A percentile compares a stretch with the other conserved stretches of the same genome.
phyloP scores from a whole-genome alignment of 2,113 vertebrate species.

The Epinephelus cyanopodus region DNA sequence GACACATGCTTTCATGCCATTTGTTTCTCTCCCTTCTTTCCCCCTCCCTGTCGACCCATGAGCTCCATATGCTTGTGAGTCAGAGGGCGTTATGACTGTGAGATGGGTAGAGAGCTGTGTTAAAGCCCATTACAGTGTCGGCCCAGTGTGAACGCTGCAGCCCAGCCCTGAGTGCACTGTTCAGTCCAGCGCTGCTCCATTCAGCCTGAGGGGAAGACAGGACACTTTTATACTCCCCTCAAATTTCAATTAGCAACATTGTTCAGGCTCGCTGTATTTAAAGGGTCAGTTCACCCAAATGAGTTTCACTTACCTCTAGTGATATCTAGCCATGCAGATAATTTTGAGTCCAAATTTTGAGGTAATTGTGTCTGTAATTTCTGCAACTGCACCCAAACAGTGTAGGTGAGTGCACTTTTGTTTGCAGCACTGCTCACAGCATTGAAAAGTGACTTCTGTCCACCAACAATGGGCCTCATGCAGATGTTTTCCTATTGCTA shows the following conservation, averaged over 20 bases:
- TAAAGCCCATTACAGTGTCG: slow-evolving; percentile 58
- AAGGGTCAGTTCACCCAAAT: slow-evolving; percentile 2
- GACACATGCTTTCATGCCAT: slow-evolving; percentile 62
- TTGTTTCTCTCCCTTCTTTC: slow-evolving; percentile 21
- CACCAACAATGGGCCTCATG: background rate
- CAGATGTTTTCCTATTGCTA: background rate
- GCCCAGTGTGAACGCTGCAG: slow-evolving; percentile 38
- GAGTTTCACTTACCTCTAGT: background rate
- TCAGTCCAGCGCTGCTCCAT: slow-evolving; percentile 23
- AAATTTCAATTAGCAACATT: slow-evolving; percentile 23
- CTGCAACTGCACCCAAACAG: background rate
- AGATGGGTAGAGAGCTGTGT: slow-evolving; percentile 50
- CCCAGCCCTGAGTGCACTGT: slow-evolving; percentile 27
- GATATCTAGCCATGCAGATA: background rate
- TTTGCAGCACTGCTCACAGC: background rate
- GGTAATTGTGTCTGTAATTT: background rate
- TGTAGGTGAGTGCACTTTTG: background rate
- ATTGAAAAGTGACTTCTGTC: background rate
- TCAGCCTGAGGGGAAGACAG: slow-evolving; percentile 12
- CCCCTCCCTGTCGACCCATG: slow-evolving; percentile 15
- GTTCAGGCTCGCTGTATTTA: background rate
- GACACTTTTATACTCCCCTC: background rate
- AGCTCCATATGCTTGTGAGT: slow-evolving; percentile 32
- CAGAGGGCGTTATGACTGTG: slow-evolving; percentile 33
- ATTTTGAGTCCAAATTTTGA: background rate